Evolutionary conservation across 2,888 invertebrate species (phyloP).

Genomic region (Calliopum simillimum): DNA sequence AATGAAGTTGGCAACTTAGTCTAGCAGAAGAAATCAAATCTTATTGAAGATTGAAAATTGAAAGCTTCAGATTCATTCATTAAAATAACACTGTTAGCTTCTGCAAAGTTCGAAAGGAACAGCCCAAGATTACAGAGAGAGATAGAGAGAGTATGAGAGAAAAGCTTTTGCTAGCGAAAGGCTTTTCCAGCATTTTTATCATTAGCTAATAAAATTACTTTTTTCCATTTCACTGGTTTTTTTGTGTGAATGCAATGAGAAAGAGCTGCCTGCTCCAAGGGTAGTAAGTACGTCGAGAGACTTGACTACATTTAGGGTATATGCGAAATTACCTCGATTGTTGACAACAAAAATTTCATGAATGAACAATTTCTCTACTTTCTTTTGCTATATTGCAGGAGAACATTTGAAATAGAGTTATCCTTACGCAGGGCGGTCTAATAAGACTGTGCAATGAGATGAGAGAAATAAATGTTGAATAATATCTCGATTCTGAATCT

Average conservation of each 20-base stretch:
- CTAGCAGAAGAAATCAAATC: conserved; percentile 3
- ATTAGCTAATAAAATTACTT: too few species aligned
- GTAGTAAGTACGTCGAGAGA: neutral
- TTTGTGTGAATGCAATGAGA: too few species aligned
- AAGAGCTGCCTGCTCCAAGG: too few species aligned
- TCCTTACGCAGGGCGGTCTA: too few species aligned
- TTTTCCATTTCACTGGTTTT: too few species aligned
- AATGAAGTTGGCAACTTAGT: conserved; percentile 4
- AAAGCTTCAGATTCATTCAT: conserved; percentile 55
- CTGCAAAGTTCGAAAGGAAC: neutral
- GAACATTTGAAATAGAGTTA: neutral
- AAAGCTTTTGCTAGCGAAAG: neutral
- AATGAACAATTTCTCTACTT: conserved; percentile 18
- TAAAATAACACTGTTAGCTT: conserved; percentile 39
- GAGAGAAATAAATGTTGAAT: too few species aligned
- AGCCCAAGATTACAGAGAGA: neutral
- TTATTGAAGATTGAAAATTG: neutral
- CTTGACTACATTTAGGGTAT: neutral
- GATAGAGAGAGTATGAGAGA: neutral
- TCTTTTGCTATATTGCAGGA: neutral
- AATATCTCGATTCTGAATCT: too few species aligned
- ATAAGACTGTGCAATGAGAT: too few species aligned
- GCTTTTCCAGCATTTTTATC: too few species aligned
- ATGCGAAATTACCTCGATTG: neutral
- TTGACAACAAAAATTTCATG: conserved; percentile 14